Base-by-base conservation (phyloP, 2,113 vertebrate species). In the Panurus biarmicus region DNA sequence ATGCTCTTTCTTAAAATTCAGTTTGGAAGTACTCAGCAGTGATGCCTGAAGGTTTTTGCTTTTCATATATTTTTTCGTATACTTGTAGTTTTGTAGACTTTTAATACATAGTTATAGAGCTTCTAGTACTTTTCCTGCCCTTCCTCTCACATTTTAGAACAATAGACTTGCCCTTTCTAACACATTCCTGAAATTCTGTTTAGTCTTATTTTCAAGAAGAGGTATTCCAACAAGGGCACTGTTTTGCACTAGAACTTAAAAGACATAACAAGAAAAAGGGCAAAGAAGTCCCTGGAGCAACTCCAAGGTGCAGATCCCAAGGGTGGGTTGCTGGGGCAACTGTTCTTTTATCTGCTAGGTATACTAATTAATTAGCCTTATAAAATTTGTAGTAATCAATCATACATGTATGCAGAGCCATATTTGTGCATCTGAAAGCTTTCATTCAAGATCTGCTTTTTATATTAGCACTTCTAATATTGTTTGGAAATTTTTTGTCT, bases 331-430 rank as follows among this genome's bases (percentile, higher is more conserved):
- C 26, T 50, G 61, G 31, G 25, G 9, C 11, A 58, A 44, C 31
- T 44, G 44, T 33, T 58, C 17, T 50, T 38, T 50, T 58, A 18
- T 21, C 26, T 58, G 9, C 44, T 50, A 50, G 45, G 36, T 33
- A 36, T 14, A 44, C 11, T 31, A 31, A 76, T 76, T 58, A 58
- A 33, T 50, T 36, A 42, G 58, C 31, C 14, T 18, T 33, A 36
- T 31, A 44, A 51, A 76, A 36, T 44, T 22, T 22, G 7, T 58
- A 26, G 21, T 14, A 35, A 36, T 58, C 13, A 58, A 7, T 40
- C 0, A 2, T 57, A 64, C 12, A 6, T 1, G 7, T 35, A 21
- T 0, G 0, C 16, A 50, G 44, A 42, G 61, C 25, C 5, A 1
- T 25, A 50, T 42, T 31, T 75, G 36, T 36, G 31, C 31, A 42